These are phyloP conservation scores for Bergia sp. DNA, from an alignment of 92 coral and sea anemone species.

Conservation along the genomic window DNA sequence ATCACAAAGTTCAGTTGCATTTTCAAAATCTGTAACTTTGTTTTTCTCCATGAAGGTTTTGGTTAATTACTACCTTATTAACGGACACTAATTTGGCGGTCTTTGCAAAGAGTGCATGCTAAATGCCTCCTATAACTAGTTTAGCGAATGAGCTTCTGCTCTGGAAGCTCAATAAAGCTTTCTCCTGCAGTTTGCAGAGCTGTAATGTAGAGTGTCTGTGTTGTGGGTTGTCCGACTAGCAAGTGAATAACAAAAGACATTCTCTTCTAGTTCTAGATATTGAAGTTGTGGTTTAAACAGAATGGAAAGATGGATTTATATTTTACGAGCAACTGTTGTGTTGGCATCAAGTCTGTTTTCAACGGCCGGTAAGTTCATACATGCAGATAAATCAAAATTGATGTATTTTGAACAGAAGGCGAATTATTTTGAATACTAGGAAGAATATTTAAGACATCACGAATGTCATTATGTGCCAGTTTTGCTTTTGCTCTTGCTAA, in stretches of 20 bases:
- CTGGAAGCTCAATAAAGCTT: background rate
- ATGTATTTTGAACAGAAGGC: conserved; percentile 1
- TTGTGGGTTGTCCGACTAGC: background rate
- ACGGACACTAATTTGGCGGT: background rate
- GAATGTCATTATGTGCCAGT: background rate
- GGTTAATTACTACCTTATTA: background rate
- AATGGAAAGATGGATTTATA: conserved; percentile 25
- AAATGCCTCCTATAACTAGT: too few relatives aligned
- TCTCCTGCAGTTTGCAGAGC: background rate
- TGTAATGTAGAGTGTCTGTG: background rate
- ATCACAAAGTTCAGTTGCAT: background rate
- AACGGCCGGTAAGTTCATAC: background rate
- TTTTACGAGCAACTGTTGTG: background rate
- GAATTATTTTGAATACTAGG: background rate
- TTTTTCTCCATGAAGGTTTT: too few relatives aligned
- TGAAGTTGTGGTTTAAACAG: conserved; percentile 11
- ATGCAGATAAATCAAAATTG: background rate
- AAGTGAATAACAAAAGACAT: too few relatives aligned
- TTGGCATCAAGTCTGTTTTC: background rate
- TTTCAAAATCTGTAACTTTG: background rate
- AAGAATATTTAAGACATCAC: too few relatives aligned
- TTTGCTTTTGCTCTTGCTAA: background rate
- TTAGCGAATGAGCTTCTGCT: background rate
- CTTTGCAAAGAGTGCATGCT: background rate
- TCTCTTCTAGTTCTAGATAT: background rate